Percentiles rank a stretch among this genome's conserved stretches.
phyloP scores from a whole-genome alignment of 1,140 invertebrate species.

The Coenobita brevimanus region DNA sequence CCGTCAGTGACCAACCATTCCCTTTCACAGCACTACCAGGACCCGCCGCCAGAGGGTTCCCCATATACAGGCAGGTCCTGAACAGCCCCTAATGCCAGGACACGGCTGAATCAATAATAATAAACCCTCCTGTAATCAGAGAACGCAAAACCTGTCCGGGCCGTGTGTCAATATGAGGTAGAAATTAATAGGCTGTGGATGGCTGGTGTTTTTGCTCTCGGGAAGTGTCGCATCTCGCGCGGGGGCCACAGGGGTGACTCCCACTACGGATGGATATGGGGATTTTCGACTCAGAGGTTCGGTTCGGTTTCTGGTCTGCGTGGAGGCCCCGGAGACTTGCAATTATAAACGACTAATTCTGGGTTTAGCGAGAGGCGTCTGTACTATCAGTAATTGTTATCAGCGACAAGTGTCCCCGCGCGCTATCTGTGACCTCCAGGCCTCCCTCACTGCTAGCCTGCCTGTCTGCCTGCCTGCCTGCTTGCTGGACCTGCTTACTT shows the following conservation, averaged over 20 bases:
- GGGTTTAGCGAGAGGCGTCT: background rate
- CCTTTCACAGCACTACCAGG: too few relatives aligned
- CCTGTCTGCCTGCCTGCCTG: too few relatives aligned
- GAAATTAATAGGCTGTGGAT: background rate
- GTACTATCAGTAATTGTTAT: constrained; percentile 36
- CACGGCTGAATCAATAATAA: background rate
- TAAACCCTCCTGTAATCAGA: background rate
- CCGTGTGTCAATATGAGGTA: constrained; percentile 1
- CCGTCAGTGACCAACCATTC: too few relatives aligned
- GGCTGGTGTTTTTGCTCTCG: background rate
- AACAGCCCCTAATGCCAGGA: background rate
- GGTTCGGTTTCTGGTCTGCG: too few relatives aligned
- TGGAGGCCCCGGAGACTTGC: constrained; percentile 14
- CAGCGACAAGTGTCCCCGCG: constrained; percentile 39
- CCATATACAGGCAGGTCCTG: too few relatives aligned
- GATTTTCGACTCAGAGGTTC: constrained; percentile 6
- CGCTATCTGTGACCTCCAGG: background rate
- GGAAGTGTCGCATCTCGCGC: too few relatives aligned
- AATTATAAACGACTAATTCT: constrained; percentile 46
- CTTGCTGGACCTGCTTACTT: too few relatives aligned
- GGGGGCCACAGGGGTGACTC: too few relatives aligned
- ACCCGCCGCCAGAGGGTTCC: too few relatives aligned
- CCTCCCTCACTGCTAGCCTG: too few relatives aligned
- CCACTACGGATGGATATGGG: too few relatives aligned
- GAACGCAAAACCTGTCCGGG: background rate